A percentile compares a stretch with the other conserved stretches of the same genome.
phyloP scores from a whole-genome alignment of 2,797 vertebrate genomes.

The Psittacula derbiana region DNA sequence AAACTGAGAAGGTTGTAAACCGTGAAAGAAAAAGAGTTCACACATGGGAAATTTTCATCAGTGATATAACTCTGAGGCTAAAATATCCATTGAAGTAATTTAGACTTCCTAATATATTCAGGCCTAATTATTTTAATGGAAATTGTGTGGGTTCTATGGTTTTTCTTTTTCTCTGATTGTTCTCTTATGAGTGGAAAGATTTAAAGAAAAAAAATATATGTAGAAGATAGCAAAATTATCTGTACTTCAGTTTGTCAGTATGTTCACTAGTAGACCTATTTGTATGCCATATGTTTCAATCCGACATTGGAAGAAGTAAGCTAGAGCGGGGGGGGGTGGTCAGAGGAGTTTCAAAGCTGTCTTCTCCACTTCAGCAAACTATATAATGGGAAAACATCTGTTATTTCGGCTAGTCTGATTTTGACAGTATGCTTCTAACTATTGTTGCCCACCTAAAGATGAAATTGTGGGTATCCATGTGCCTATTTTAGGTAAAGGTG shows the following conservation, averaged over 20 bases:
- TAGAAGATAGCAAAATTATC: too few species aligned
- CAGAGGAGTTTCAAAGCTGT: background rate
- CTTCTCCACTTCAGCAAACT: background rate
- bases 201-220: accelerated
- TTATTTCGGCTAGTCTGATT: background rate
- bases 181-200: accelerated
- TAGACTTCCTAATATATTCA: background rate
- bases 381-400: background rate
- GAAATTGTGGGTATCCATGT: accelerated
- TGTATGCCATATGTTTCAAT: background rate
- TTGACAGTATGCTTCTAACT: background rate
- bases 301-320: background rate
- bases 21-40: background rate
- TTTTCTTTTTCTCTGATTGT: background rate
- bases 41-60: background rate
- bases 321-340: background rate
- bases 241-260: background rate
- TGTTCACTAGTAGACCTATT: background rate
- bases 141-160: accelerated
- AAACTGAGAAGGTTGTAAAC: background rate
- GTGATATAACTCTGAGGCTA: background rate
- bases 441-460: background rate
- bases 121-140: background rate
- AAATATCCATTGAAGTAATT: background rate
- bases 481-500: background rate